Conservation (phyloP, 2,888 invertebrate species). For the Oscheius sp. region DNA sequence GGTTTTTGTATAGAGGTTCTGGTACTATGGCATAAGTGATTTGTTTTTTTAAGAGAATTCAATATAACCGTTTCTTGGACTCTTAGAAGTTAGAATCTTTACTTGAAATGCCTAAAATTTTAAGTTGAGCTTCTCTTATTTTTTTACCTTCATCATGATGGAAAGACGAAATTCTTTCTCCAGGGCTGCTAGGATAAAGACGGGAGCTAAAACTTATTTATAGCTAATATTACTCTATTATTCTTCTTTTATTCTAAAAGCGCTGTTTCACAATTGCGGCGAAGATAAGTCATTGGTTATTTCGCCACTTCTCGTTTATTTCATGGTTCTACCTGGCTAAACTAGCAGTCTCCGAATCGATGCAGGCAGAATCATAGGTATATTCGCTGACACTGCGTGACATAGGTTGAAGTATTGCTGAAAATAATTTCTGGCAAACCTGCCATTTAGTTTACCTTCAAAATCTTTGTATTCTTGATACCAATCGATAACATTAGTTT, state of each 20-base stretch:
- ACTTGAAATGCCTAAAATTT: constrained; percentile 24
- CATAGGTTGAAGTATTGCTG: constrained; percentile 25
- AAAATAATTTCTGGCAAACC: neutral
- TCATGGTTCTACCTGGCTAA: constrained; percentile 11
- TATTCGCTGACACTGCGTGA: constrained; percentile 41
- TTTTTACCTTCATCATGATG: constrained; percentile 19
- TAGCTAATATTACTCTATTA: too few species aligned
- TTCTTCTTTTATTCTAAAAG: too few species aligned
- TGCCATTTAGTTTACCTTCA: neutral
- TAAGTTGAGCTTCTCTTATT: too few species aligned
- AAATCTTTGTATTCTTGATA: constrained; percentile 35
- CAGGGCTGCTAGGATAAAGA: constrained; percentile 16
- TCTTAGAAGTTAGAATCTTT: constrained; percentile 2
- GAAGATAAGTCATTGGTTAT: too few species aligned
- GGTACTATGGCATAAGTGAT: constrained; percentile 10
- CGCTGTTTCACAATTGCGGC: neutral
- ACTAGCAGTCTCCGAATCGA: constrained; percentile 29
- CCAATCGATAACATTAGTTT: constrained; percentile 54
- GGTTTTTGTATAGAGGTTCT: neutral
- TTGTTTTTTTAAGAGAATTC: neutral
- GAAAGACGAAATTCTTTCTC: constrained; percentile 17
- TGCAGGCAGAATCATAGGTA: constrained; percentile 26
- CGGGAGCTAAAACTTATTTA: constrained; percentile 15
- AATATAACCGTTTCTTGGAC: neutral
- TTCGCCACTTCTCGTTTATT: neutral